phyloP scores from a whole-genome alignment of 2,113 vertebrate species.

The Rhabdornis inornatus region DNA sequence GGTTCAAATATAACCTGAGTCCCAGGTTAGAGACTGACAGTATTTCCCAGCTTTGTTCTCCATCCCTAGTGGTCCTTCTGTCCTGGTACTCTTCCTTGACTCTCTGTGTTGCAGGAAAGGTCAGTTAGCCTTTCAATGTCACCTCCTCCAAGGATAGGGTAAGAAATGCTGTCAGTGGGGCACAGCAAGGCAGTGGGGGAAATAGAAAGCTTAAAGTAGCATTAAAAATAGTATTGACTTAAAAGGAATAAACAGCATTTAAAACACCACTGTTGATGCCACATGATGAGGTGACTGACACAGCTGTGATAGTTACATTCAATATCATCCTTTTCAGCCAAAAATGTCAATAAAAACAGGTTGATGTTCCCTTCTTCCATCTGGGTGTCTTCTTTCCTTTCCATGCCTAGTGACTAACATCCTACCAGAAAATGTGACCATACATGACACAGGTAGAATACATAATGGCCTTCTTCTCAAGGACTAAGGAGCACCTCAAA shows the following conservation, averaged over 20 bases:
- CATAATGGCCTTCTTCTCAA: rapidly evolving
- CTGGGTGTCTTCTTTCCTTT: background rate
- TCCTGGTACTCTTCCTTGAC: background rate
- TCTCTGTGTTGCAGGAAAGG: background rate
- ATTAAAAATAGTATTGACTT: background rate
- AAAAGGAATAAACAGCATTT: background rate
- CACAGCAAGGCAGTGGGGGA: rapidly evolving
- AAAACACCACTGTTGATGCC: background rate
- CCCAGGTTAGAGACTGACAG: background rate
- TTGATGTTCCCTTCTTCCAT: background rate
- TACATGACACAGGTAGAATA: background rate
- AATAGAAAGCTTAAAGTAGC: background rate
- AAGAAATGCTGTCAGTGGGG: background rate
- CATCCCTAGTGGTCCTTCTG: background rate
- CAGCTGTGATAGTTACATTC: rapidly evolving
- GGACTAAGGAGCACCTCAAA: background rate
- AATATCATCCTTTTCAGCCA: background rate
- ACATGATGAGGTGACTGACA: background rate
- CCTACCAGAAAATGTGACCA: background rate
- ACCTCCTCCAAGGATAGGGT: background rate
- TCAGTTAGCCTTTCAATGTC: background rate
- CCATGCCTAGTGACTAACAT: background rate
- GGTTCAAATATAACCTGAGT: background rate
- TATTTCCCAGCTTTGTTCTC: background rate
- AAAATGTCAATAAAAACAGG: background rate